Base-by-base conservation (phyloP, 64 coral and sea anemone species). In the Anthopleura sola region DNA sequence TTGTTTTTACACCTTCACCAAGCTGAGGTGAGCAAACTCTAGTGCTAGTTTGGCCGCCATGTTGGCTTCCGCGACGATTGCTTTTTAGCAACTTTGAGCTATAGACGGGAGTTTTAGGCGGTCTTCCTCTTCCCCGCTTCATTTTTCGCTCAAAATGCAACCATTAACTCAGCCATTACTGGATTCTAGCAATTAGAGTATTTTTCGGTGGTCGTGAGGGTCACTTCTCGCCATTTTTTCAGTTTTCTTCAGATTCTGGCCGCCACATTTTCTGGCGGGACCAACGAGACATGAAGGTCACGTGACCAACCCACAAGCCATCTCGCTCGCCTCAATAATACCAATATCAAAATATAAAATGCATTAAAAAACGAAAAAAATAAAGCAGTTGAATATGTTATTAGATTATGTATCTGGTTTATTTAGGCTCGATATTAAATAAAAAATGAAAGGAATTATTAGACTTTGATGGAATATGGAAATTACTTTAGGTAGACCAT, bases 181-280 rank as follows among this genome's bases (percentile, higher is more conserved):
- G 85, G 86, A 28, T 77, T 21, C 75, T 76, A 80, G 79, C 58
- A 80, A 81, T 75, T 77, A 75, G 56, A 87, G 23, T 51, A 83
- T 75, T 82, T 92, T 92, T 57, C 21, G 15, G 28, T 29, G 16
- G 3, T 38, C 49, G 50, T 31, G 56, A 48, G 15, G 75, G 57
- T 91, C 84, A 57, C 39, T 80, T 91, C 36, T 36, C 56, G 57
- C 78, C 84, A 83, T 88, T 85, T 90, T 92, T 75, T 80, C 55
- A 60, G 34, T 92, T 89, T 82, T 85, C 75, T 89, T 89, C 78
- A 60, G 66, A 87, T 78, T 80, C 29, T 50, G 84, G 86, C 87
- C 92, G 87, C 94, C 94, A 95, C 93, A 96, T 96, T 96, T 92
- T 89, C 88, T 96, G 85, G 94, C 89, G 89, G 89, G 89, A 85